Conservation (phyloP, 2,888 invertebrate species). For the Baronia brevicornis region DNA sequence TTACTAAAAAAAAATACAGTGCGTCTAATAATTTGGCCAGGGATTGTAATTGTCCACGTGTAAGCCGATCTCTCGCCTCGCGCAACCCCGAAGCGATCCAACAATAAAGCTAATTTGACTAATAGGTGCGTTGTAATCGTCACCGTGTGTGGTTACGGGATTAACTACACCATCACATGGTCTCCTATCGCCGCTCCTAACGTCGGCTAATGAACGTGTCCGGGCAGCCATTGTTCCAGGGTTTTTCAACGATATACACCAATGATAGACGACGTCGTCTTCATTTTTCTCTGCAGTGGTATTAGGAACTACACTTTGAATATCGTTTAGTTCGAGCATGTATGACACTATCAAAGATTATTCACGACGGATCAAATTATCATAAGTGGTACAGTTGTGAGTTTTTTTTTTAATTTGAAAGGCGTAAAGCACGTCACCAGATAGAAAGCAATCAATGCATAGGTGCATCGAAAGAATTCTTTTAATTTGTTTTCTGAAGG, state of each 20-base stretch:
- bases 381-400: too few species aligned
- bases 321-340: too few species aligned
- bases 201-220: conserved; percentile 56
- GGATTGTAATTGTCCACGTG: conserved; percentile 67
- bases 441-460: too few species aligned
- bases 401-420: too few species aligned
- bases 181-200: conserved; percentile 43
- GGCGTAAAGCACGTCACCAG: too few species aligned
- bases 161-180: conserved; percentile 57
- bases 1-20: too few species aligned
- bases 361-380: too few species aligned
- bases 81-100: conserved; percentile 52
- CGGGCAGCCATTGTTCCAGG: conserved; percentile 62
- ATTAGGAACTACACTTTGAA: conserved; percentile 20
- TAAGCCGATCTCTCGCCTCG: conserved; percentile 67
- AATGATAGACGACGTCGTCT: too few species aligned
- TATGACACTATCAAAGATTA: too few species aligned
- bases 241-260: conserved; percentile 26
- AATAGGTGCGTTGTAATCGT: conserved; percentile 74
- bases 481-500: too few species aligned
- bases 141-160: conserved; percentile 72
- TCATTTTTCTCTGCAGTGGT: conserved; percentile 24
- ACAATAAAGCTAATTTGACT: conserved; percentile 76
- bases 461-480: too few species aligned
- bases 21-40: too few species aligned